Percentiles rank a stretch among this genome's conserved stretches.
Evolutionary conservation across 2,797 vertebrate genomes (phyloP).

Genomic region (Lutjanus campechanus): DNA sequence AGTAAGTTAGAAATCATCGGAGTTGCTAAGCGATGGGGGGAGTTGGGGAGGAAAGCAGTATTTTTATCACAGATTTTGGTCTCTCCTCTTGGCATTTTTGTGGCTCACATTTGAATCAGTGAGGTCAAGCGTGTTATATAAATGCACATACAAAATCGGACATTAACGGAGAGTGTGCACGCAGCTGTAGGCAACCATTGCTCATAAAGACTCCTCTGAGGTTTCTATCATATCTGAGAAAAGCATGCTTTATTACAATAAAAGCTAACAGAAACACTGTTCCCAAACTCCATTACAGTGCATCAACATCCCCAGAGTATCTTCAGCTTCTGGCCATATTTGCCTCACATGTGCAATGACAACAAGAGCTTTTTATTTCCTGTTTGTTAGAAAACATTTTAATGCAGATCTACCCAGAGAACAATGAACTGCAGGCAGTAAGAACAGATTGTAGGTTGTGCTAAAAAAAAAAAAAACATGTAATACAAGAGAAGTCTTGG

Average conservation of each 20-base stretch:
- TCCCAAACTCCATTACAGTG: conserved; percentile 29
- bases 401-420: conserved; percentile 26
- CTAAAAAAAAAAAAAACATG: conserved; percentile 1
- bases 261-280: conserved; percentile 40
- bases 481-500: not conserved
- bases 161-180: conserved; percentile 22
- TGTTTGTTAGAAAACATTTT: conserved; percentile 37
- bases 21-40: conserved; percentile 21
- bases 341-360: conserved; percentile 24
- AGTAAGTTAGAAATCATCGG: conserved; percentile 45
- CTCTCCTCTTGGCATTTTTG: conserved; percentile 19
- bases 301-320: conserved; percentile 41
- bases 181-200: conserved; percentile 49
- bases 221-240: conserved; percentile 34
- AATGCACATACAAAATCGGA: conserved; percentile 31
- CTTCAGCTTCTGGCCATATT: conserved; percentile 37
- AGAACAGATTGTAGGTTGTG: conserved; percentile 6
- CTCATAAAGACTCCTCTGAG: conserved; percentile 47
- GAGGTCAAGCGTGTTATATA: conserved; percentile 35
- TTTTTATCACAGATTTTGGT: conserved; percentile 6
- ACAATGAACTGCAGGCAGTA: conserved; percentile 15
- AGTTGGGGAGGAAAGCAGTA: not conserved
- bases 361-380: conserved; percentile 42
- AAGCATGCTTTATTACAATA: conserved; percentile 28
- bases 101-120: conserved; percentile 20